Evolutionary conservation across 2,888 invertebrate genomes (phyloP), one percentile per base, ranked within the genome.

Genomic region (Aethes cnicana): DNA sequence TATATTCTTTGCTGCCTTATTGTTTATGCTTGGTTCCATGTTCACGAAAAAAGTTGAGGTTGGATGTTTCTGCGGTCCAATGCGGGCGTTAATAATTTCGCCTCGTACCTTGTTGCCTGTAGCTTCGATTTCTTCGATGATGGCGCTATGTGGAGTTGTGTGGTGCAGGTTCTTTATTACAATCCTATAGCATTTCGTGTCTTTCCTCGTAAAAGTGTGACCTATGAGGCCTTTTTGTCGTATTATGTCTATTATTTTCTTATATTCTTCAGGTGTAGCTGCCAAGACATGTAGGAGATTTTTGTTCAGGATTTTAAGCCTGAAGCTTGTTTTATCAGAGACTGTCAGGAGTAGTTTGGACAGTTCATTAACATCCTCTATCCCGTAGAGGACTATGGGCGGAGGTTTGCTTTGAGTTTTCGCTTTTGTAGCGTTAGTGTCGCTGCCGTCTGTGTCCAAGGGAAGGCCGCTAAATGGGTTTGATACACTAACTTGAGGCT

Each of bases 1-100:
- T 0, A 47, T 26, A 2, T 7, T 12, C 16, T 42, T 49, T 18
- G 14, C 20, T 17, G 2, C 32, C 14, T 55, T 57, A 16, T 62
- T 67, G 16, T 59, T 55, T 0, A 28, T 30, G 3, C 41, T 28
- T 11, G 53, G 48, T 21, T 33, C 36, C 0, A 64, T 9, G 28
- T 59, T 61, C 0, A 61, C 62, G 37, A 67, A 64, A 20, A 66
- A 65, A 4, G 67, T 65, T 0, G 61, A 56, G 1, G 55, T 56
- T 3, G 58, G 53, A 33, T 47, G 50, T 48, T 56, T 64, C 0
- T 63, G 54, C 7, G 59, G 56, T 8, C 62, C 61, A 42, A 46
- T 48, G 1, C 28, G 43, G 2, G 55, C 42, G 26, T 59, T 63
- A 0, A 61, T 57, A 2, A 64, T 58, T 48, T 58, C 59, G 0